Base-by-base conservation (phyloP, 2,888 invertebrate species). In the Steinernema hermaphroditum region DNA sequence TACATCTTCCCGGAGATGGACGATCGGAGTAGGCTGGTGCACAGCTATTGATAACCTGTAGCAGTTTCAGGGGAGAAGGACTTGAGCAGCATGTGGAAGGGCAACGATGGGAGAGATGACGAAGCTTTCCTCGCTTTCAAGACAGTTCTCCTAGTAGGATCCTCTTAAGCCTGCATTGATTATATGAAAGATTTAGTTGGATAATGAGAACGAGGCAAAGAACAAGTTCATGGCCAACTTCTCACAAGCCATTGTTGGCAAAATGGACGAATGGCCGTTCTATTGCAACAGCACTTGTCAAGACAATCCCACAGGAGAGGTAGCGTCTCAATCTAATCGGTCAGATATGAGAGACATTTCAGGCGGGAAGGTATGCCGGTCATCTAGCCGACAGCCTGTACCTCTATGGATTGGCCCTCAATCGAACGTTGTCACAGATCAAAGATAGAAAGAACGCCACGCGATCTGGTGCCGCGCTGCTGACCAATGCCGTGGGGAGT, bases 301-400 rank as follows among this genome's bases (percentile, higher is more conserved):
- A 12, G 12, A 37, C 37, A 37, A 37, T 37, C 37, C 37, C 4
- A 37, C 37, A 12, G 37, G 37, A 37, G 6, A 37, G 37, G 37
- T 37, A 37, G 6, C 37, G 37, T 1, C 2, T 14, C n/a, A 22
- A 6, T 43, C 14, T 16, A 69, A 2, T 12, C 1, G 4, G 19
- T 68, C 37, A 32, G 27, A 68, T n/a, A 27, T n/a, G 6, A 68
- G 37, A 32, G 29, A 22, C 19, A 4, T 29, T 62, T 27, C 14
- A 76, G 76, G 78, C 72, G 0, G 78, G 78, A n/a, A 22, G 22
- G 0, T 77, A 76, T 68, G 72, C 83, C 6, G 72, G 81, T 16
- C 78, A 77, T 49, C 73, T 83, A 0, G 77, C 81, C 57, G 83
- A 83, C 68, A 74, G 77, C n/a, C 77, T 83, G 54, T 83, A 82